Evolutionary conservation across 2,113 vertebrate species (phyloP), one percentile per base, ranked within the genome.

Genomic region (Lepus europaeus): DNA sequence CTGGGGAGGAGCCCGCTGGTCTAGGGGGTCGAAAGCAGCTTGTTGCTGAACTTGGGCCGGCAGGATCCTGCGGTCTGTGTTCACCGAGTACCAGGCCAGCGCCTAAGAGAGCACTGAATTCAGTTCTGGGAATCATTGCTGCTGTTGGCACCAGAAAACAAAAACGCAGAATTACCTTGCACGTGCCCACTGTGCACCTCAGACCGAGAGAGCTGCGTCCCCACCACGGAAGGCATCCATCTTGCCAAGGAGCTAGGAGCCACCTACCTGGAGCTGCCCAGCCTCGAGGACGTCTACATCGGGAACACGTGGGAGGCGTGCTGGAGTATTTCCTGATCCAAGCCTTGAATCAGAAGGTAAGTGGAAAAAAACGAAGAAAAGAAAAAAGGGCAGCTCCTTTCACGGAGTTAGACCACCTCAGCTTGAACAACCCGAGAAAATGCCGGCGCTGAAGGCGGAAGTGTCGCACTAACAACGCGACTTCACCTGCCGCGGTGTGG

Each of bases 271-370:
- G 99, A 99, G 70, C 89, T 99, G 70, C 99, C 99, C 61, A 98
- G 98, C 6, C 99, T 99, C 17, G 99, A 99, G 97, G 99, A 99
- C 91, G 99, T 99, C 97, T 99, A 99, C 68, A 98, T 99, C 56
- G 99, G 99, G 16, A 99, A 99, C 99, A 99, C 96, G 99, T 99
- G 25, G 99, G 99, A 98, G 99, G 99, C 22, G 99, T 99, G 99
- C 97, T 99, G 98, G 99, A 99, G 96, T 99, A 99, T 98, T 99
- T 99, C 98, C 99, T 99, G 98, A 99, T 99, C 93, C 99, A 99
- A 98, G 99, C 98, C 98, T 98, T 99, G 97, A 99, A 99, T 98
- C 99, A 99, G 98, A 99, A 99, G 98, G 99, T 99, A 82, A 99
- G 99, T 97, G 45, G 98, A 99, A 95, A 99, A 99, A 99, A 92